phyloP scores from a whole-genome alignment of 2,797 vertebrate genomes.

The Syndactyla subalaris region DNA sequence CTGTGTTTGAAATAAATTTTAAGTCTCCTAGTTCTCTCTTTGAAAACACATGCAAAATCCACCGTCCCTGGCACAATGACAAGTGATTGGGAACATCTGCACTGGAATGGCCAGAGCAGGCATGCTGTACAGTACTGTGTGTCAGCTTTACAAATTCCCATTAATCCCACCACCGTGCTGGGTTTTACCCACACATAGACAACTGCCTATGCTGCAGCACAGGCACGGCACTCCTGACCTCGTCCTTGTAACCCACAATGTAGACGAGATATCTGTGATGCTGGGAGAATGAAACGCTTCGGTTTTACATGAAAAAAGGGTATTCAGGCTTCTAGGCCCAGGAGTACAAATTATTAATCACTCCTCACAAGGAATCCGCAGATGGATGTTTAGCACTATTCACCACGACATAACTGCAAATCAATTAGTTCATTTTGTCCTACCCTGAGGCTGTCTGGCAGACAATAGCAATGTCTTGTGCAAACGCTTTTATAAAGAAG shows the following conservation, averaged over 20 bases:
- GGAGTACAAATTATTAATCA: conserved; percentile 77
- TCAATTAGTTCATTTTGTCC: conserved; percentile 79
- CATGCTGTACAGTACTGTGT: neutral
- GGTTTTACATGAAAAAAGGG: conserved; percentile 74
- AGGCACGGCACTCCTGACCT: conserved; percentile 41
- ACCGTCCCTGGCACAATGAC: neutral
- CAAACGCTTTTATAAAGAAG: conserved; percentile 71
- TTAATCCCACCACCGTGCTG: neutral
- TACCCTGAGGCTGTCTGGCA: conserved; percentile 72
- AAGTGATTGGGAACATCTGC: neutral
- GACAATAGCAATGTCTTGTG: conserved; percentile 74
- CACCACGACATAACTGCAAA: conserved; percentile 68
- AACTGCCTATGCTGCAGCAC: neutral
- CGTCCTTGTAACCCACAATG: conserved; percentile 35
- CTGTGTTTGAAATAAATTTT: neutral
- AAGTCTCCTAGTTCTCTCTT: neutral
- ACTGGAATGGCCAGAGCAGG: neutral
- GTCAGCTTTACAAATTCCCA: conserved; percentile 35
- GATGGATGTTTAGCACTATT: conserved; percentile 74
- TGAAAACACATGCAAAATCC: neutral
- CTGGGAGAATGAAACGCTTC: conserved; percentile 67
- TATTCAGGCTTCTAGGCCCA: conserved; percentile 58
- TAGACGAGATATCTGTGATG: conserved; percentile 71
- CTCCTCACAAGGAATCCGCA: conserved; percentile 72
- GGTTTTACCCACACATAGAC: conserved; percentile 1